Base-by-base conservation (phyloP, 2,888 invertebrate species). In the Ormyrus pomaceus region DNA sequence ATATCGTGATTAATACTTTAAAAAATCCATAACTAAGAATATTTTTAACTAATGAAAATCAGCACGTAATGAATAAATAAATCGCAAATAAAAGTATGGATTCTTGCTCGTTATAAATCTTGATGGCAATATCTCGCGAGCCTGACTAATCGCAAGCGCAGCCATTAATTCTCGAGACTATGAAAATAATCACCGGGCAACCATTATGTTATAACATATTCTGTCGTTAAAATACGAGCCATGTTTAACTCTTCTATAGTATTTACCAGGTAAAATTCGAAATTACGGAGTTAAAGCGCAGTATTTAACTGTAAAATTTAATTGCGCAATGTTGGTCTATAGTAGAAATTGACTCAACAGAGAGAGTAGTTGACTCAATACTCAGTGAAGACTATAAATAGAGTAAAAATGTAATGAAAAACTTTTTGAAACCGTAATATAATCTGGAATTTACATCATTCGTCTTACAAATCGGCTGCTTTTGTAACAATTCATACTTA, bases 91-190 rank as follows among this genome's bases (percentile, higher is more conserved):
- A 59, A 79, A 75, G 65, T 59, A 74, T 76, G 71, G 34, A 71
- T 66, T 9, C 45, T 56, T 13, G 48, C 5, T 59, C 13, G 70
- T 75, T 71, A 66, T 75, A 80, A 80, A 80, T 80, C 75, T 80
- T 48, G 58, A 61, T 55, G 45, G 11, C 51, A 19, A 6, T 50
- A 58, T 51, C 9, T 6, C 34, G 45, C n/a, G 59, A 10, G 56
- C 50, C 58, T 74, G 74, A 58, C 75, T 71, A 61, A 45, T 66
- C 70, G 50, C 71, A 62, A 76, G 62, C 66, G 62, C 6, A 51
- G 66, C 66, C 45, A 72, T 72, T 72, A 65, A 72, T 76, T 80
- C 53, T 71, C 62, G 48, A 13, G 65, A 6, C 13, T 59, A 51
- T 68, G 66, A 76, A 64, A 68, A 71, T 71, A 72, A 76, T 80